Percentiles rank a stretch among this genome's conserved stretches.
Conservation (phyloP, 2,888 invertebrate genomes). For the Lasioglossum figueresi region DNA sequence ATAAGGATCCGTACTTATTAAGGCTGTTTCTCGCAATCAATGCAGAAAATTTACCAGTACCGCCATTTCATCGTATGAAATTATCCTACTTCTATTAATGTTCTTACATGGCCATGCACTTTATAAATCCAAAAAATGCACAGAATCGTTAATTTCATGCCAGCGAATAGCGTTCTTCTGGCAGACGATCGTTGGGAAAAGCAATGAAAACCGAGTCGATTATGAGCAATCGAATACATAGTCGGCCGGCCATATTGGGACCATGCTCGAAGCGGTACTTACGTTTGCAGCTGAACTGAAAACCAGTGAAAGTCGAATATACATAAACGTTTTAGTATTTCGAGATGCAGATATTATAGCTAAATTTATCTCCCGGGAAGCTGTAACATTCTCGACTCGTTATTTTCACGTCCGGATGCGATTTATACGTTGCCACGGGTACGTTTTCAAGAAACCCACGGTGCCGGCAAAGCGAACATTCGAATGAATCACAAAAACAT, state of each 20-base stretch:
- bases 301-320: slow-evolving; percentile 27
- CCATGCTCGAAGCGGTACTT: slow-evolving; percentile 9
- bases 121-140: neutral
- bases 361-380: slow-evolving; percentile 12
- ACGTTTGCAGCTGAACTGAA: slow-evolving; percentile 8
- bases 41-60: neutral
- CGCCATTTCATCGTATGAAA: neutral
- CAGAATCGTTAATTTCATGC: neutral
- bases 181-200: neutral
- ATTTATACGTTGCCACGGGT: neutral
- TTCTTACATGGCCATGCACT: neutral
- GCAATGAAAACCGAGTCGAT: neutral
- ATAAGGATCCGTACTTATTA: no score
- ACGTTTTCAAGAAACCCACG: slow-evolving; percentile 7
- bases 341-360: slow-evolving; percentile 3
- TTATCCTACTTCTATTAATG: neutral
- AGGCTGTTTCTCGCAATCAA: neutral
- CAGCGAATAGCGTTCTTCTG: neutral
- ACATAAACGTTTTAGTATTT: slow-evolving; percentile 16
- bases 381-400: neutral
- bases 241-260: neutral
- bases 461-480: neutral
- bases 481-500: neutral
- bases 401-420: neutral
- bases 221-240: neutral